A percentile compares a stretch with the other conserved stretches of the same genome.
phyloP scores from a whole-genome alignment of 1,140 invertebrate species.

The Diploscapter pachys region DNA sequence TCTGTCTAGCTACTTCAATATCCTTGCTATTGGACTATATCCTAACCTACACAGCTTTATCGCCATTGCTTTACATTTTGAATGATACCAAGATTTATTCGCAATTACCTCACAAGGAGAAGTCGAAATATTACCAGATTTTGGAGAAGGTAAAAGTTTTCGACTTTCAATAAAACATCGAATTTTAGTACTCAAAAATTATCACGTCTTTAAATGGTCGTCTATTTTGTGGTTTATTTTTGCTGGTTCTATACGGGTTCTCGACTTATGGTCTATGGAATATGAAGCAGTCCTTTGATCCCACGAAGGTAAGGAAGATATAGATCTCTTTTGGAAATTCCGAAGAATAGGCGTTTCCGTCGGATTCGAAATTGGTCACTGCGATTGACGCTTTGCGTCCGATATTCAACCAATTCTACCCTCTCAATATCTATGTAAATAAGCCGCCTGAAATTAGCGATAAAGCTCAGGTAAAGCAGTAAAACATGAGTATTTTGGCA shows the following conservation, averaged over 20 bases:
- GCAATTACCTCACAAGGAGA: not conserved
- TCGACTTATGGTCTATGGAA: slow-evolving; percentile 42
- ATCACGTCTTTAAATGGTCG: slow-evolving; percentile 45
- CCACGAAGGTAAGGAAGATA: slow-evolving; percentile 46
- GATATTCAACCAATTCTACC: slow-evolving; percentile 56
- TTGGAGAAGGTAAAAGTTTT: not conserved
- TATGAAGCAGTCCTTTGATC: slow-evolving; percentile 51
- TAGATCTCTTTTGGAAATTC: not conserved
- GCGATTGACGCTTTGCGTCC: slow-evolving; percentile 31
- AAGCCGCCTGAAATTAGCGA: slow-evolving; percentile 50
- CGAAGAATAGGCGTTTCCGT: not conserved
- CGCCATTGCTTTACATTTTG: slow-evolving; percentile 41
- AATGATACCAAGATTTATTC: slow-evolving; percentile 4
- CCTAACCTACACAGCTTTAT: slow-evolving; percentile 54
- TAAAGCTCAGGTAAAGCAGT: slow-evolving; percentile 33
- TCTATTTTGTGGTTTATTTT: slow-evolving; percentile 30
- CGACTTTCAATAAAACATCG: not conserved
- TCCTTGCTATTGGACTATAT: slow-evolving; percentile 56
- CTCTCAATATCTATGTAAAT: slow-evolving; percentile 53
- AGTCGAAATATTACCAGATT: slow-evolving; percentile 2
- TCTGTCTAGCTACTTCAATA: slow-evolving; percentile 56
- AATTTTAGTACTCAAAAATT: slow-evolving; percentile 39
- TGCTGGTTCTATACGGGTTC: slow-evolving; percentile 42
- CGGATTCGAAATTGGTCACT: slow-evolving; percentile 1
- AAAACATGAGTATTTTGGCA: too few species aligned